These are phyloP conservation scores for Eulimnadia texana DNA, from an alignment of 1,140 invertebrate genomes.

Conservation along the genomic window DNA sequence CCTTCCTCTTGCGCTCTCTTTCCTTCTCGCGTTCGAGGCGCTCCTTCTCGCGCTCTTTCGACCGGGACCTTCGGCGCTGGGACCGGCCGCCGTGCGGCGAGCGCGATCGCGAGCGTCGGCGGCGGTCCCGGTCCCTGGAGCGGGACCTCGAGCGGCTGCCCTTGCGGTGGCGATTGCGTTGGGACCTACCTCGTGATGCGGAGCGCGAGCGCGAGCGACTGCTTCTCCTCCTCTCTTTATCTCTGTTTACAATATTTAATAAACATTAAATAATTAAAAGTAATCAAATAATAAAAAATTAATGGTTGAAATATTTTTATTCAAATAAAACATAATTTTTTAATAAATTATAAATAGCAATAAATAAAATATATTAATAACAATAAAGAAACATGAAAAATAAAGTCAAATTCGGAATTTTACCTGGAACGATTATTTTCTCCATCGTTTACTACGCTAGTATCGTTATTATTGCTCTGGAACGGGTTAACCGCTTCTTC, in stretches of 20 bases:
- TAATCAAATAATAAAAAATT: too few species aligned
- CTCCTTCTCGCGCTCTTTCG: slow-evolving; percentile 34
- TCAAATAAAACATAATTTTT: too few species aligned
- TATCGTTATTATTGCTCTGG: background rate
- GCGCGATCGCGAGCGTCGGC: slow-evolving; percentile 23
- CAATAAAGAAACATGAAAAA: background rate
- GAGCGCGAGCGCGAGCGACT: slow-evolving; percentile 18
- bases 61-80: slow-evolving; percentile 29
- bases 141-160: slow-evolving; percentile 20
- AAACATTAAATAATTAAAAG: background rate
- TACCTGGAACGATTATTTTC: background rate
- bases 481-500: too few species aligned
- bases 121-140: slow-evolving; percentile 24
- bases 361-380: background rate
- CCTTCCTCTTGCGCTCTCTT: slow-evolving; percentile 56
- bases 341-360: too few species aligned
- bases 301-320: too few species aligned
- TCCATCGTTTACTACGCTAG: background rate
- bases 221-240: slow-evolving; percentile 9
- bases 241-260: background rate
- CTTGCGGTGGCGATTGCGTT: slow-evolving; percentile 11
- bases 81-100: slow-evolving; percentile 27
- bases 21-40: slow-evolving; percentile 28
- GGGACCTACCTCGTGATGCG: slow-evolving; percentile 16
- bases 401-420: background rate